These are phyloP conservation scores for Cephus sareptanus DNA, from an alignment of 2,888 invertebrate species.

Conservation along the genomic window DNA sequence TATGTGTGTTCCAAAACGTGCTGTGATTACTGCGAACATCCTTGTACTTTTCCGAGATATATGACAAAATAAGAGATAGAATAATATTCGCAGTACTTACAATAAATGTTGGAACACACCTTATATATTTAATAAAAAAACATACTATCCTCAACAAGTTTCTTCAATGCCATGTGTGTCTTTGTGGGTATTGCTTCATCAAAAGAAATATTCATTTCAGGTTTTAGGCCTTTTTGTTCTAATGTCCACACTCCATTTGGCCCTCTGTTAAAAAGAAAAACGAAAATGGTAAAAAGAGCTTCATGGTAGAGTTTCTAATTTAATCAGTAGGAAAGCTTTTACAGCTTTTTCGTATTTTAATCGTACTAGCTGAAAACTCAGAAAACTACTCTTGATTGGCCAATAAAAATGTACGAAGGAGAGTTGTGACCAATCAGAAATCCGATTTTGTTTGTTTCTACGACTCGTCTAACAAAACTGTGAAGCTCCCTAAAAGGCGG, in stretches of 20 bases:
- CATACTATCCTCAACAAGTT: constrained; percentile 75
- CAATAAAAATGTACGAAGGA: not conserved
- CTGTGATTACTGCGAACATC: not conserved
- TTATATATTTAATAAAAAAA: not conserved
- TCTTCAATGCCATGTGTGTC: constrained; percentile 92
- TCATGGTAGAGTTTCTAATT: not conserved
- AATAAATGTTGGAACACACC: not conserved
- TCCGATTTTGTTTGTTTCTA: not conserved
- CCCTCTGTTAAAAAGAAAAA: constrained; percentile 71
- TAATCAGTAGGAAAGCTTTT: not conserved
- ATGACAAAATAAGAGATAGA: not conserved
- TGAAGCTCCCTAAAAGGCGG: not conserved
- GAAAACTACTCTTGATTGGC: not conserved
- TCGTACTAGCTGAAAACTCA: not conserved
- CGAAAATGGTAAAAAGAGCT: not conserved
- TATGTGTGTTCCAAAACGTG: not conserved
- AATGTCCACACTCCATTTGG: constrained; percentile 97
- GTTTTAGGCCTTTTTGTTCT: constrained; percentile 88
- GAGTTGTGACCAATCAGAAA: not conserved
- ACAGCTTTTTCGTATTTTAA: not conserved
- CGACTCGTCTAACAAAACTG: not conserved
- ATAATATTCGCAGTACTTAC: not conserved
- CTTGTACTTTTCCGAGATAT: not conserved
- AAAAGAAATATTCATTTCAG: constrained; percentile 86
- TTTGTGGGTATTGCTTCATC: constrained; percentile 90